Evolutionary conservation across 2,888 invertebrate species (phyloP).

Genomic region (Philereme transversata): DNA sequence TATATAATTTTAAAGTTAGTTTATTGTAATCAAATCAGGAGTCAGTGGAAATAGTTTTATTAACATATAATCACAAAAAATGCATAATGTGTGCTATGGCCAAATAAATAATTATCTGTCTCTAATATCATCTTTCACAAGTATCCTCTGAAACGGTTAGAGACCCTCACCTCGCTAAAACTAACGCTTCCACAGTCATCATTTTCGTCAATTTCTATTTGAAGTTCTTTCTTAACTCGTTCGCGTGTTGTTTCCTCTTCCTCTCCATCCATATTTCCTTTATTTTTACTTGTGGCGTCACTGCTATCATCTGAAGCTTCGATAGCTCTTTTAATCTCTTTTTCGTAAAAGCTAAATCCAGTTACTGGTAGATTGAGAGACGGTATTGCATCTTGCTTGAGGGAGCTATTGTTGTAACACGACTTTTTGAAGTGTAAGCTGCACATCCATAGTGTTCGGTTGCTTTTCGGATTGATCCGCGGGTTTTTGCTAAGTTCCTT

Average conservation of each 20-base stretch:
- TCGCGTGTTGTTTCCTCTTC: neutral
- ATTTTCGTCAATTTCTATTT: neutral
- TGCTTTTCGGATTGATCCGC: neutral
- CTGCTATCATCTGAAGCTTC: neutral
- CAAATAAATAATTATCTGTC: too few relatives aligned
- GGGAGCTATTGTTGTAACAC: neutral
- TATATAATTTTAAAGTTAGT: too few relatives aligned
- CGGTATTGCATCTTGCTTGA: conserved; percentile 5
- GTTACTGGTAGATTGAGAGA: conserved; percentile 4
- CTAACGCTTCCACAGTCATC: conserved; percentile 13
- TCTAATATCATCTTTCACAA: neutral
- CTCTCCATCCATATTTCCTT: neutral
- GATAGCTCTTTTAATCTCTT: neutral
- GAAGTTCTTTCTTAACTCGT: neutral
- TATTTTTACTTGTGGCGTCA: neutral
- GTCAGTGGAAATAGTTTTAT: neutral
- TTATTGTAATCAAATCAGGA: neutral
- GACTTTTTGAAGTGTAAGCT: conserved; percentile 15
- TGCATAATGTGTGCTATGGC: neutral
- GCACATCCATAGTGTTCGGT: conserved; percentile 3
- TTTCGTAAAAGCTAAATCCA: neutral
- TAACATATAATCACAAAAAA: neutral
- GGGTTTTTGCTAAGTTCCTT: conserved; percentile 9
- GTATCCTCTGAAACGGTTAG: neutral
- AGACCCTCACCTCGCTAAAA: conserved; percentile 14